These are phyloP conservation scores for Bombylius discolor DNA, from an alignment of 2,888 invertebrate genomes.

Conservation along the genomic window DNA sequence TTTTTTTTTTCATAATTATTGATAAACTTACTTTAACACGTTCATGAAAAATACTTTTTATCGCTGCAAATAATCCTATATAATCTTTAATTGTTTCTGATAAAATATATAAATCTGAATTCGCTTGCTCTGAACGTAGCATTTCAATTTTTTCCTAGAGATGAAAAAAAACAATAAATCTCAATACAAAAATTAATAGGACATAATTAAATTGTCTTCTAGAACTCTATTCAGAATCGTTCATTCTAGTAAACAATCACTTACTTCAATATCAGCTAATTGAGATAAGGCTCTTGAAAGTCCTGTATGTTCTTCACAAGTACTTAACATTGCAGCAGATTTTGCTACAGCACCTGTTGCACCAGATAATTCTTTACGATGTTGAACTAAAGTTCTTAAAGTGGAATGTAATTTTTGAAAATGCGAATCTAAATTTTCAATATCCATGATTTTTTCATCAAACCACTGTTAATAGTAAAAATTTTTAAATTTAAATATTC, in stretches of 20 bases:
- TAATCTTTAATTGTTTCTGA: conserved; percentile 95
- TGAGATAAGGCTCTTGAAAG: conserved; percentile 81
- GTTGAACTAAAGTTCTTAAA: conserved; percentile 74
- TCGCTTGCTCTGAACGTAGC: conserved; percentile 81
- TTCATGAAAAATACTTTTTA: conserved; percentile 68
- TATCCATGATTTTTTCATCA: conserved; percentile 85
- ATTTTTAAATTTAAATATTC: not conserved
- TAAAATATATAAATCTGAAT: conserved; percentile 85
- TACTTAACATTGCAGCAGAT: conserved; percentile 77
- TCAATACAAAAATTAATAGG: too few relatives aligned
- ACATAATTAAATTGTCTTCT: too few relatives aligned
- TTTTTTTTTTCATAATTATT: not conserved
- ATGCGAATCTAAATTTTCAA: conserved; percentile 82
- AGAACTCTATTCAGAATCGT: not conserved
- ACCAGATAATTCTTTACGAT: conserved; percentile 69
- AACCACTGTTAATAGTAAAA: conserved; percentile 64
- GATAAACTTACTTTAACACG: conserved; percentile 46
- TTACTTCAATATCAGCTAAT: conserved; percentile 76
- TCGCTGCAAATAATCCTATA: conserved; percentile 77
- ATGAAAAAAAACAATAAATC: not conserved
- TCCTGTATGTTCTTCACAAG: conserved; percentile 85
- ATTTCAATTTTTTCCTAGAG: conserved; percentile 59
- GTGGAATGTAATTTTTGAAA: conserved; percentile 74
- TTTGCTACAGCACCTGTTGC: conserved; percentile 75
- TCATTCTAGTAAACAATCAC: not conserved